phyloP scores from a whole-genome alignment of 2,797 vertebrate species.

The Pogonophryne albipinna region DNA sequence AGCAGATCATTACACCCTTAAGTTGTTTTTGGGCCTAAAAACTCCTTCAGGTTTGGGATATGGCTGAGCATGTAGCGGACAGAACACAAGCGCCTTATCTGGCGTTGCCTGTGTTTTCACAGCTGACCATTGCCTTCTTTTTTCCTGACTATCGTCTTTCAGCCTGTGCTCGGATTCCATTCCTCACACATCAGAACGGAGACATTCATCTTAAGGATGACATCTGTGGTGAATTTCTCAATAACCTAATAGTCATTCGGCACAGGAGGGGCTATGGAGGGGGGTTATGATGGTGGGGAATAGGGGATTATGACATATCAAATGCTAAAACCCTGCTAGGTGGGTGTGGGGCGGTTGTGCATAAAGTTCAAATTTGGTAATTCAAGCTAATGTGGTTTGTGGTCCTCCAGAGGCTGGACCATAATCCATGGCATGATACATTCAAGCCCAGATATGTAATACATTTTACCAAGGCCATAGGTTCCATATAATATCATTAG shows the following conservation, averaged over 20 bases:
- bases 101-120: conserved; percentile 86
- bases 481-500: conserved; percentile 88
- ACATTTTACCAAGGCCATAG: conserved; percentile 87
- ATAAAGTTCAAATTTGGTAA: conserved; percentile 90
- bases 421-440: conserved; percentile 88
- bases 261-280: conserved; percentile 77
- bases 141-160: conserved; percentile 86
- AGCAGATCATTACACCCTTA: conserved; percentile 72
- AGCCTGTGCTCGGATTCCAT: conserved; percentile 89
- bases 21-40: conserved; percentile 62
- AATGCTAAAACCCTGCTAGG: conserved; percentile 87
- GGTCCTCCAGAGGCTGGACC: conserved; percentile 88
- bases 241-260: conserved; percentile 89
- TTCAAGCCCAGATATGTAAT: conserved; percentile 90
- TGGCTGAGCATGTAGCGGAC: conserved; percentile 75
- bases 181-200: conserved; percentile 85
- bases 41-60: conserved; percentile 67
- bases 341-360: conserved; percentile 80
- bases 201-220: conserved; percentile 92
- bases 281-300: conserved; percentile 79
- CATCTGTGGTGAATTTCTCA: conserved; percentile 92
- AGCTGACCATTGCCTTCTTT: conserved; percentile 85
- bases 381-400: conserved; percentile 90
- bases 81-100: conserved; percentile 79
- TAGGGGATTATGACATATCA: conserved; percentile 89